These are phyloP conservation scores for Pecten maximus DNA, from an alignment of 2,888 invertebrate genomes.

Conservation along the genomic window DNA sequence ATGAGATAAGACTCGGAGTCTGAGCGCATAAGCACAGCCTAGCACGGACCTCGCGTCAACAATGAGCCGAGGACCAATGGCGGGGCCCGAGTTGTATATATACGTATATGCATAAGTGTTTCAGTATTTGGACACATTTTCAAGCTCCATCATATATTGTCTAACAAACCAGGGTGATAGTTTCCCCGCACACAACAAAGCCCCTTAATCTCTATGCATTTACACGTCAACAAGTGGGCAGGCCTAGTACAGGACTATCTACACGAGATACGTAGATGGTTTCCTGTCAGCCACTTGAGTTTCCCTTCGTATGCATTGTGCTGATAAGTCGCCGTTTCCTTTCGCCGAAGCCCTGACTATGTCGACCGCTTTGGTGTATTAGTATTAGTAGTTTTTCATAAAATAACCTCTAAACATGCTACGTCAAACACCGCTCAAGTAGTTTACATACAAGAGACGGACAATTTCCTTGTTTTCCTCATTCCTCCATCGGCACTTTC, in stretches of 20 bases:
- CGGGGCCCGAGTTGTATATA: neutral
- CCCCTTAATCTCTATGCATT: conserved; percentile 7
- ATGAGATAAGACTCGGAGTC: neutral
- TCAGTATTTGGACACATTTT: conserved; percentile 24
- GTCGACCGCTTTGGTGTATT: conserved; percentile 40
- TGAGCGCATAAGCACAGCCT: conserved; percentile 9
- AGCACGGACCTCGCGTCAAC: neutral
- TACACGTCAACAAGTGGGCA: conserved; percentile 23
- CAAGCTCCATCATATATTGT: conserved; percentile 29
- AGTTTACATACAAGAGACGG: conserved; percentile 27
- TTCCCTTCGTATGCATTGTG: conserved; percentile 53
- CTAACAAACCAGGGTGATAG: neutral
- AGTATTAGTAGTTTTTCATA: conserved; percentile 40
- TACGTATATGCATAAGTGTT: neutral
- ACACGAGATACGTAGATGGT: conserved; percentile 38
- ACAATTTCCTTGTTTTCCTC: conserved; percentile 38
- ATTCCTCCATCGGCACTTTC: conserved; percentile 15
- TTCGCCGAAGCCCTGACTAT: conserved; percentile 36
- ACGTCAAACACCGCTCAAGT: conserved; percentile 32
- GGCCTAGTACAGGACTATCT: conserved; percentile 8
- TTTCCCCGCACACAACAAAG: conserved; percentile 23
- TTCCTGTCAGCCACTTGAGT: conserved; percentile 53
- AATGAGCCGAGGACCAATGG: neutral
- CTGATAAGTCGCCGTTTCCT: conserved; percentile 54
- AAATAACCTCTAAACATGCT: conserved; percentile 29